Evolutionary conservation across 2,797 vertebrate species (phyloP).

Genomic region (Dipus sagitta): DNA sequence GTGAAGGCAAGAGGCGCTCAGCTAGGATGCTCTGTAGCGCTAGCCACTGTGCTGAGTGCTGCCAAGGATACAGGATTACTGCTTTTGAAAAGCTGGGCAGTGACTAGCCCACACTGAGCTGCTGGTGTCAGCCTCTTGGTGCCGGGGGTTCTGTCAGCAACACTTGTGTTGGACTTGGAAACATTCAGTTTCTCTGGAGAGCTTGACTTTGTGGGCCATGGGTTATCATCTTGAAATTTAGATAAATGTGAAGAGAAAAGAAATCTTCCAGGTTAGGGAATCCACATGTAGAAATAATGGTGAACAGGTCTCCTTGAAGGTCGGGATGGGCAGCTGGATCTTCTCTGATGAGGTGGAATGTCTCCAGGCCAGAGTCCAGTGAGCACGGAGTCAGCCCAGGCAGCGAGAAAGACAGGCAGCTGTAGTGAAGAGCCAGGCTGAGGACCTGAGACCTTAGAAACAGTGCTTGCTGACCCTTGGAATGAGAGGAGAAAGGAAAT

Average conservation of each 20-base stretch:
- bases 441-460: neutral
- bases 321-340: neutral
- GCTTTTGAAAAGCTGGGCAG: too few species aligned
- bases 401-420: neutral
- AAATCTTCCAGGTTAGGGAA: neutral
- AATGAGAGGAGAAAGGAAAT: neutral
- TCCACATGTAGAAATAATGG: neutral
- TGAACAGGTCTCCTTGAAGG: neutral
- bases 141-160: neutral
- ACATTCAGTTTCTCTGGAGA: neutral
- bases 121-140: neutral
- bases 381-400: neutral
- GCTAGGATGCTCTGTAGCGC: neutral
- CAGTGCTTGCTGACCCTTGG: neutral
- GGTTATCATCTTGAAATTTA: neutral
- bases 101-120: neutral
- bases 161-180: neutral
- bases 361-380: neutral
- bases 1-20: slow-evolving; percentile 11
- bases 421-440: neutral
- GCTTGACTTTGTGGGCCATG: neutral
- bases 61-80: slow-evolving; percentile 23
- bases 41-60: neutral
- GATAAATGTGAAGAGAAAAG: neutral
- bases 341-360: neutral